Evolutionary conservation across 1,140 invertebrate species (phyloP).

Genomic region (Hycleus cichorii): DNA sequence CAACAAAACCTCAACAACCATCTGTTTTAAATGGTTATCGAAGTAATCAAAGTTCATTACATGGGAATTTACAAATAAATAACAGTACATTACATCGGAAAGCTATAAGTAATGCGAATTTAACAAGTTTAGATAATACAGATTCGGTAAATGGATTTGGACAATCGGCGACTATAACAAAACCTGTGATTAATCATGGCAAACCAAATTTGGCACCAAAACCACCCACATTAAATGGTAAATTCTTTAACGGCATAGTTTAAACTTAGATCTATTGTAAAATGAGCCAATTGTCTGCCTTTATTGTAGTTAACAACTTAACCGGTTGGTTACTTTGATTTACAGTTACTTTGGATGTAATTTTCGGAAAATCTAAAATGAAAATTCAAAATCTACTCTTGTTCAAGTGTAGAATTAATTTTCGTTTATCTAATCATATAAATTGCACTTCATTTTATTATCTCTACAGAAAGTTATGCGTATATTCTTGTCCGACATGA

Average conservation of each 20-base stretch:
- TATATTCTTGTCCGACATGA: too few relatives aligned
- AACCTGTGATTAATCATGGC: conserved; percentile 42
- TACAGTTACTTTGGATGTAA: too few relatives aligned
- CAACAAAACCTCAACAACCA: not conserved
- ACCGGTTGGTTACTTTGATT: too few relatives aligned
- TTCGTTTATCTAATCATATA: too few relatives aligned
- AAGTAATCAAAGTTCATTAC: conserved; percentile 19
- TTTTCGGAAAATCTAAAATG: too few relatives aligned
- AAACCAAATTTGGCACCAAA: conserved; percentile 52
- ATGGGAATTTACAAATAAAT: conserved; percentile 20
- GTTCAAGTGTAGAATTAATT: too few relatives aligned
- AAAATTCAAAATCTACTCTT: too few relatives aligned
- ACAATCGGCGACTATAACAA: conserved; percentile 11
- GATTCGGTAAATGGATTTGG: conserved; percentile 19
- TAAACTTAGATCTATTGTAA: too few relatives aligned
- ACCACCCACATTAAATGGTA: conserved; percentile 43
- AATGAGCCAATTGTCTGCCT: too few relatives aligned
- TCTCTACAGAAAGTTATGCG: too few relatives aligned
- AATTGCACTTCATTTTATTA: too few relatives aligned
- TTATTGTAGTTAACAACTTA: too few relatives aligned
- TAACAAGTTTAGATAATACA: conserved; percentile 28
- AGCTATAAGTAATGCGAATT: conserved; percentile 36
- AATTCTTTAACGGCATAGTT: conserved; percentile 4
- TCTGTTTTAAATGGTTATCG: conserved; percentile 15
- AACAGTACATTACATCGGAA: conserved; percentile 34